Base-by-base conservation (phyloP, 2,888 invertebrate genomes). In the Falcaria lacertinaria region DNA sequence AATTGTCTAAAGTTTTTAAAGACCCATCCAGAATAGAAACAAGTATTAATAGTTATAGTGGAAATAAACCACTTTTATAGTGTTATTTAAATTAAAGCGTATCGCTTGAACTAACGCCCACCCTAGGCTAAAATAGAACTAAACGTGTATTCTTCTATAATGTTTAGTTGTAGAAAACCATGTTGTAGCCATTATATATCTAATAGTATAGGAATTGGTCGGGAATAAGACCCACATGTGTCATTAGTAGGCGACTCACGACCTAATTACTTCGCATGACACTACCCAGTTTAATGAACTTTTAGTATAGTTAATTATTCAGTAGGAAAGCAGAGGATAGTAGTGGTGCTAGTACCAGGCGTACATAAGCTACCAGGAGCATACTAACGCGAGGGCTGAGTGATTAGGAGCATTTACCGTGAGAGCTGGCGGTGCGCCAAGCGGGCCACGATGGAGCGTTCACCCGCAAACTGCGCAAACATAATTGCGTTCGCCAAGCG, bases 351-450 rank as follows among this genome's bases (percentile, higher is more conserved):
- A 69, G 76, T 81, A 86, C 85, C 65, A 84, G 85, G 84, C 79
- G 77, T 69, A 70, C 74, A 88, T 83, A 74, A 79, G 74, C 71
- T 67, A 75, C 77, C 74, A 80, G 74, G 73, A 82, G 84, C 72
- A 75, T 77, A 77, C 76, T 77, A 80, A 78, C 76, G 70, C 71
- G 74, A 71, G 75, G 70, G 75, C 72, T 64, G 63, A 71, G 76
- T 80, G 87, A 87, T 86, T 84, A 86, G 86, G 74, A 74, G 74
- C 80, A 80, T 80, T 75, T 73, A 78, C 78, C 83, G 86, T 85
- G 85, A 80, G 85, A 82, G 76, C 73, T 89, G 89, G 89, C 86
- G 59, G 43, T 56, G 71, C 47, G 84, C 88, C 88, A 88, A 87
- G 67, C 86, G 73, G 86, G 88, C 73, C 88, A 86, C 65, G 62